Conservation (phyloP, 2,113 vertebrate species). For the Bagarius yarrelli region DNA sequence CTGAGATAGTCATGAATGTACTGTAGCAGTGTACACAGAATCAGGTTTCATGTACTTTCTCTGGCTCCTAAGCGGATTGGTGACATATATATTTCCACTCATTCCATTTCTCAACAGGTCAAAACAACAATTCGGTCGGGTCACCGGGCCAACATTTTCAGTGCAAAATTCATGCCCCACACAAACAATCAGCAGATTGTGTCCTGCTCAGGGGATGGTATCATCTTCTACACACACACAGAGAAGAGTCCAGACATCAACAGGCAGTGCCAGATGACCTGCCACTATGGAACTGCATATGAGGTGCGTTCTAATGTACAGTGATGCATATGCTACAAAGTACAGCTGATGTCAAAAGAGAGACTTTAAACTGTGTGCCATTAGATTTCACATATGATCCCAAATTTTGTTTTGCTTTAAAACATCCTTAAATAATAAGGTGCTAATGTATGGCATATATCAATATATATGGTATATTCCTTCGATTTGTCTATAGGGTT, state of each 20-base stretch:
- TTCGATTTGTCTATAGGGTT: too few relatives aligned
- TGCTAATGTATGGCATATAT: neutral
- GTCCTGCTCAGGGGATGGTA: constrained; percentile 96
- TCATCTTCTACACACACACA: constrained; percentile 94
- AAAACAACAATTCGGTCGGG: constrained; percentile 95
- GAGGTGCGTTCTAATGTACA: constrained; percentile 73
- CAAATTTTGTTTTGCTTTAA: neutral
- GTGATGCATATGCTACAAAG: neutral
- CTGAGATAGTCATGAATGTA: neutral
- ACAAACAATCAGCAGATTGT: constrained; percentile 95
- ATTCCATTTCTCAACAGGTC: constrained; percentile 72
- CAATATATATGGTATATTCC: neutral
- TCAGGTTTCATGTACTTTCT: neutral
- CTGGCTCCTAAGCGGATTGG: too few relatives aligned
- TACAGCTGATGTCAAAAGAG: neutral
- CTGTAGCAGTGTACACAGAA: neutral
- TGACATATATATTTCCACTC: neutral
- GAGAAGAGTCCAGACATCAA: constrained; percentile 92
- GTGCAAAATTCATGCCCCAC: constrained; percentile 95
- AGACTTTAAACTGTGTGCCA: neutral
- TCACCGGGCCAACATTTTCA: constrained; percentile 97
- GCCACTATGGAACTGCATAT: constrained; percentile 97
- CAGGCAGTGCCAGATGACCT: constrained; percentile 94
- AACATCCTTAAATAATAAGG: neutral
- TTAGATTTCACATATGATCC: neutral